A percentile compares a stretch with the other conserved stretches of the same genome.
Evolutionary conservation across 2,797 vertebrate species (phyloP).

Genomic region (Linurgus olivaceus): DNA sequence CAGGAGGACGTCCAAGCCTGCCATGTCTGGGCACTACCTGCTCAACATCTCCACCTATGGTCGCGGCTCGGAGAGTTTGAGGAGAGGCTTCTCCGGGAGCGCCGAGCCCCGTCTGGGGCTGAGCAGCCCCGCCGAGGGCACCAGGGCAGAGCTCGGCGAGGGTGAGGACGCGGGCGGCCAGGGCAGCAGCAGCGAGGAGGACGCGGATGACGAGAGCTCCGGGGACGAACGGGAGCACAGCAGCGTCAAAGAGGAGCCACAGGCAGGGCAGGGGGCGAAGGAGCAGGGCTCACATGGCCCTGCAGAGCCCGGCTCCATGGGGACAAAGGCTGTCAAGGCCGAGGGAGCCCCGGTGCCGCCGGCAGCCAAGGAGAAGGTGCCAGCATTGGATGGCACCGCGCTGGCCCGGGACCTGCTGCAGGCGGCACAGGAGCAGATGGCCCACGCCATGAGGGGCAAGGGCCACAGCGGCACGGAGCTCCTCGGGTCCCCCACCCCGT

Average conservation of each 20-base stretch:
- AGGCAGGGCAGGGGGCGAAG: background rate
- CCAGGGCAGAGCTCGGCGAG: conserved; percentile 74
- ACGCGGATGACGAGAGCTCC: conserved; percentile 57
- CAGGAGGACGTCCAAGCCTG: conserved; percentile 88
- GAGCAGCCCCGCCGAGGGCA: conserved; percentile 63
- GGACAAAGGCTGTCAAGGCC: conserved; percentile 75
- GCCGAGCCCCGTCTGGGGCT: conserved; percentile 50
- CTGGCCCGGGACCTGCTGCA: conserved; percentile 83
- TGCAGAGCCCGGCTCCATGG: conserved; percentile 15
- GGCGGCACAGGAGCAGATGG: conserved; percentile 77
- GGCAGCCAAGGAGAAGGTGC: conserved; percentile 56
- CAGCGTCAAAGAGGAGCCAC: conserved; percentile 69
- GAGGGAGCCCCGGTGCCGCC: conserved; percentile 66
- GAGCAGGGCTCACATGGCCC: background rate
- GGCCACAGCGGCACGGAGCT: conserved; percentile 77
- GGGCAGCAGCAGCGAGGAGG: conserved; percentile 59
- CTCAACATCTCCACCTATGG: conserved; percentile 97
- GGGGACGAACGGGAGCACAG: conserved; percentile 43
- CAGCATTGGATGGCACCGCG: conserved; percentile 35
- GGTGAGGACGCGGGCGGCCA: conserved; percentile 61
- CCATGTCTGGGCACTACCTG: conserved; percentile 96
- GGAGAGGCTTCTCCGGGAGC: conserved; percentile 75
- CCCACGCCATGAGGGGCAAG: conserved; percentile 74
- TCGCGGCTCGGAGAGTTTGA: conserved; percentile 85
- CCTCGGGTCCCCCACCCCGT: conserved; percentile 41